Evolutionary conservation across 2,797 vertebrate genomes (phyloP).

Genomic region (Sternarchorhynchus goeldii): DNA sequence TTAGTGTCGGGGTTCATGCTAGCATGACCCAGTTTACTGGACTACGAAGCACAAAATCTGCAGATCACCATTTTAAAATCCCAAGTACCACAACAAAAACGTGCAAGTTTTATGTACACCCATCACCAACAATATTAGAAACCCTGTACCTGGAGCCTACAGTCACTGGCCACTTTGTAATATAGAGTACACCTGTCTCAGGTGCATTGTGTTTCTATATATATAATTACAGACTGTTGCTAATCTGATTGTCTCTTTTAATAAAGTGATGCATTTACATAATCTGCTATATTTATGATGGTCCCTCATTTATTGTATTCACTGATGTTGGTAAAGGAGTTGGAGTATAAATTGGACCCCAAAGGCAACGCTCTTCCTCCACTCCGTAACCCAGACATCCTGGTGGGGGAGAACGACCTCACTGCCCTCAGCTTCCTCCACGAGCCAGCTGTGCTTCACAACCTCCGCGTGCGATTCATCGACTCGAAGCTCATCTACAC

Average conservation of each 20-base stretch:
- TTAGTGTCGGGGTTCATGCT: neutral
- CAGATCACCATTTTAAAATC: too few relatives aligned
- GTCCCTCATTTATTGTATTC: neutral
- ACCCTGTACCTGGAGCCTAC: too few relatives aligned
- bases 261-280: too few relatives aligned
- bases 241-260: too few relatives aligned
- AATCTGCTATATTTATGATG: too few relatives aligned
- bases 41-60: slow-evolving; percentile 2
- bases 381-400: slow-evolving; percentile 92
- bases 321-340: slow-evolving; percentile 71
- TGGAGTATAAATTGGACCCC: slow-evolving; percentile 82
- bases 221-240: too few relatives aligned
- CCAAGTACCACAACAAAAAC: too few relatives aligned
- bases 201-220: too few relatives aligned
- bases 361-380: slow-evolving; percentile 81
- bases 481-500: slow-evolving; percentile 97
- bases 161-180: too few relatives aligned
- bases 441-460: slow-evolving; percentile 94
- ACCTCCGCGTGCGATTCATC: slow-evolving; percentile 93
- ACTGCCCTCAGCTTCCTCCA: slow-evolving; percentile 96
- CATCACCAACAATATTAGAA: too few relatives aligned
- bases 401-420: slow-evolving; percentile 96
- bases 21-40: neutral
- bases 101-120: too few relatives aligned
- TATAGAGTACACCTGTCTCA: too few relatives aligned